Evolutionary conservation across 2,113 vertebrate genomes (phyloP), one percentile per base, ranked within the genome.

Genomic region (Muscicapa adusta): DNA sequence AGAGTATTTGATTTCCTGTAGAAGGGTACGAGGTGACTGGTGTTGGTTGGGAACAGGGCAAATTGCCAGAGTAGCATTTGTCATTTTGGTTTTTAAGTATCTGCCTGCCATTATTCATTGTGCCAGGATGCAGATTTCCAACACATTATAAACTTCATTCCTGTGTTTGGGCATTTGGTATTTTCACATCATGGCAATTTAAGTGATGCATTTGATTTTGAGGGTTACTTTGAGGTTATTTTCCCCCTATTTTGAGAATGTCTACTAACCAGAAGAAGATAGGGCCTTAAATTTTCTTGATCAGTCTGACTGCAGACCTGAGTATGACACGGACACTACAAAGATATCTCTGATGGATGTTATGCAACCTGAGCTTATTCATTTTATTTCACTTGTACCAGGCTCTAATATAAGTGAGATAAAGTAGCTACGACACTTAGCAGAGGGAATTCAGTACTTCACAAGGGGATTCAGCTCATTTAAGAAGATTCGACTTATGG

Each of bases 11-110:
- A 67, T 89, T 68, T 88, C 70, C 76, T 72, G 14, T 20, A 50
- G 54, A 91, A 28, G 18, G 3, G 8, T 6, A 9, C 26, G n/a
- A 82, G 6, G 53, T 0, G 0, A 20, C 14, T 50, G 19, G 25
- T 45, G 16, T 60, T 65, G 18, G 4, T 19, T 68, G 2, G 31
- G 14, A 56, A 68, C 12, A 51, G 11, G 8, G 19, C 14, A 78
- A 63, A 67, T 26, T 42, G 7, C 17, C 57, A 88, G 50, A 12
- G 16, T 17, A 87, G 42, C 17, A 3, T 61, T 54, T 17, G 3
- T 19, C 8, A 43, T 29, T 42, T n/a, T 60, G 43, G 14, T 19
- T 25, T 60, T 70, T 26, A 42, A 42, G 42, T 62, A n/a, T 83
- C 31, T 70, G 13, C 20, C 38, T 86, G 18, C 5, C 23, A n/a